A percentile compares a stretch with the other conserved stretches of the same genome.
These are phyloP conservation scores for Globodera rostochiensis DNA, from an alignment of 1,140 invertebrate genomes.

Conservation along the genomic window DNA sequence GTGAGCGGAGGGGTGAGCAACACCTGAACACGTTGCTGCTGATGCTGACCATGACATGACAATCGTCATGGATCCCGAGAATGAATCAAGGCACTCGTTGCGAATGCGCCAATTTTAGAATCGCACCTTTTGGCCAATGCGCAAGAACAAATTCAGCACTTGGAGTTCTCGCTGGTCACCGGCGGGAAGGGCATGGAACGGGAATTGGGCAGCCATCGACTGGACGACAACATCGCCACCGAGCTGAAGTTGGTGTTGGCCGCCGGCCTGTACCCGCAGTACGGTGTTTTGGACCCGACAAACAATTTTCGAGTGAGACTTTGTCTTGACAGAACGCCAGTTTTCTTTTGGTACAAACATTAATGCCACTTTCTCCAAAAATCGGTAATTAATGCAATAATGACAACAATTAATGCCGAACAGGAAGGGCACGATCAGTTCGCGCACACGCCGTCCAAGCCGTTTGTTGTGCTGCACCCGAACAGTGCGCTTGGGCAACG, in stretches of 20 bases:
- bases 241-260: conserved; percentile 45
- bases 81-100: too few species aligned
- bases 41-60: too few species aligned
- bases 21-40: too few species aligned
- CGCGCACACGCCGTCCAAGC: conserved; percentile 41
- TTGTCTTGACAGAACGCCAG: too few species aligned
- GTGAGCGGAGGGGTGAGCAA: neutral
- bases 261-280: conserved; percentile 50
- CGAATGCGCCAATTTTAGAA: neutral
- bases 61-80: too few species aligned
- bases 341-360: too few species aligned
- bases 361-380: too few species aligned
- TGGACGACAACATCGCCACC: conserved; percentile 31
- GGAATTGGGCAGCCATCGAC: conserved; percentile 34
- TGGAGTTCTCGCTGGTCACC: conserved; percentile 47
- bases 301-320: conserved; percentile 29
- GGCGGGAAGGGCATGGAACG: conserved; percentile 28
- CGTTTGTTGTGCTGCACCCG: conserved; percentile 44
- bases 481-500: conserved; percentile 41
- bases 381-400: too few species aligned
- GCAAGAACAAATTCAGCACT: conserved; percentile 28
- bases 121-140: conserved; percentile 17
- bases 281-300: conserved; percentile 38
- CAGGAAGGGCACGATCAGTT: conserved; percentile 45
- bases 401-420: neutral